Evolutionary conservation across 2,797 vertebrate species (phyloP), one percentile per base, ranked within the genome.

Genomic region (Megalops cyprinoides): DNA sequence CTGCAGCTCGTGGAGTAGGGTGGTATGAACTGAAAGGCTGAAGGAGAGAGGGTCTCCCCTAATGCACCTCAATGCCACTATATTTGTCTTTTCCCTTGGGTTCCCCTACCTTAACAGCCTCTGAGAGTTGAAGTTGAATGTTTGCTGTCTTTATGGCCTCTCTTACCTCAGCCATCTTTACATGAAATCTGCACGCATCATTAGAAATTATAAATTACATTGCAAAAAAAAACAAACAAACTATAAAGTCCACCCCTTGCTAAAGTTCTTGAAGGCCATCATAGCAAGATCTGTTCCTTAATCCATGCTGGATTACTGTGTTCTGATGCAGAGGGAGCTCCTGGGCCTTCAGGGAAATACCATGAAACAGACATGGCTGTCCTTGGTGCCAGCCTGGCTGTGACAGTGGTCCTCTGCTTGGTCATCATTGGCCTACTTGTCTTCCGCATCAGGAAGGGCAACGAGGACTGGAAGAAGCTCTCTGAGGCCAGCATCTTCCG

Each of bases 331-430:
- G 91, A 84, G 90, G 28, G 88, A 90, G 42, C 20, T 42, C 28
- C 39, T 0, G 0, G 3, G 3, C 53, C 69, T 5, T 15, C 37
- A 0, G 91, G 89, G 0, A 74, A 0, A 1, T 94, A 77, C 2
- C 42, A 80, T 1, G 0, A 37, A 0, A 80, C 0, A 39, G 94
- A 97, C 44, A 97, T 98, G 96, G 94, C 86, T 0, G 85, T 87
- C 0, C 73, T 98, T 0, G 97, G 97, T 0, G 96, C 91, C 0
- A 90, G 88, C 3, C 90, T 99, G 79, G 95, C 93, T 0, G 86
- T 88, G 0, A 84, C 96, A 74, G 86, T 99, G 28, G 53, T 95
- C 2, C 31, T 96, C 75, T 87, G 88, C 56, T 79, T 97, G 9
- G 71, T 92, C 1, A 42, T 91, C 77, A 94, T 98, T 12, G 89